Base-by-base conservation (phyloP, 2,113 vertebrate genomes). In the Lethenteron reissneri region DNA sequence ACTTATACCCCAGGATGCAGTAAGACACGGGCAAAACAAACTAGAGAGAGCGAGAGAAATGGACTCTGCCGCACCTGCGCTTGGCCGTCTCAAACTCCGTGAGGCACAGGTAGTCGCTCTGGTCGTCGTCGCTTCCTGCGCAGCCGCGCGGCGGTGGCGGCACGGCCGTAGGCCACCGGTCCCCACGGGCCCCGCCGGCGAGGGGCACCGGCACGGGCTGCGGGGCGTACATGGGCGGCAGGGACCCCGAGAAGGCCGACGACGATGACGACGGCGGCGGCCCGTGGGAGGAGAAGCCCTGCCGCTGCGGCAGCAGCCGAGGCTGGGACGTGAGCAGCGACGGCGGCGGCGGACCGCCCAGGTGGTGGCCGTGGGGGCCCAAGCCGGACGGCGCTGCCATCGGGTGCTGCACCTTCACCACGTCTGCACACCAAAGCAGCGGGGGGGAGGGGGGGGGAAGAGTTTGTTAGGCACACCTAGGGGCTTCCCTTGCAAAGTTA, bases 21-120 rank as follows among this genome's bases (percentile, higher is more conserved):
- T 41, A 41, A 41, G 41, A 41, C 41, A 41, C 41, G 41, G 6
- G 41, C 41, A 41, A 41, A 41, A 6, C 41, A 41, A 41, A 41
- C 1, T 1, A 41, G 41, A 41, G 5, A 41, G 41, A 7, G 41
- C 41, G 6, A 41, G 41, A 41, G 41, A 41, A 41, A 41, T 41
- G 41, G 41, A 41, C 41, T 41, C 64, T 17, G n/a, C 10, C 64
- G 64, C 11, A 68, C 64, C 64, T 68, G n/a, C 25, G n/a, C 64
- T 68, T 68, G 64, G 64, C 64, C 64, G 64, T 68, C 64, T 17
- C 64, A 68, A 68, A 68, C 64, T 68, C 64, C 25, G 64, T 68
- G 11, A 68, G 64, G n/a, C 64, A 68, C 8, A 68, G 64, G 64
- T 68, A 68, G 25, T 68, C 64, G n/a, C 64, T 25, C 25, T 68